A percentile compares a stretch with the other conserved stretches of the same genome.
These are phyloP conservation scores for Chrysolina haemoptera DNA, from an alignment of 2,888 invertebrate genomes.

Conservation along the genomic window DNA sequence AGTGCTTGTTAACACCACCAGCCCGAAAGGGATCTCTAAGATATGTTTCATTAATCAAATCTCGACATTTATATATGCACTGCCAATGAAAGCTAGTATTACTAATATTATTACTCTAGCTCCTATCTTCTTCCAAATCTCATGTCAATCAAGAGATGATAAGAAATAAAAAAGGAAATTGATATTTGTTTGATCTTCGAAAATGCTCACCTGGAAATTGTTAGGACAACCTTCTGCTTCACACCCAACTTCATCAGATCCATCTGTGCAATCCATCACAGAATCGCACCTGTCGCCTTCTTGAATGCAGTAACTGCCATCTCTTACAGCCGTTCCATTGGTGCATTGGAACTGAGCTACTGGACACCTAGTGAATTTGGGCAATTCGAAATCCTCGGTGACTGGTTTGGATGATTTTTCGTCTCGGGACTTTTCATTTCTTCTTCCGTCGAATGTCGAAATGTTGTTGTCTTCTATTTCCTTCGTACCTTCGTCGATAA, in stretches of 20 bases:
- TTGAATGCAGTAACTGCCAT: conserved; percentile 74
- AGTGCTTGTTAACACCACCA: no score
- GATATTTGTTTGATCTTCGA: background rate
- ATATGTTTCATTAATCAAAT: no score
- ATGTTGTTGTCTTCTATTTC: conserved; percentile 13
- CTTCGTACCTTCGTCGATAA: conserved; percentile 25
- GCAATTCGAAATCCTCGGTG: conserved; percentile 63
- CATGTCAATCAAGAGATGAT: no score
- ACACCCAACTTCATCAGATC: conserved; percentile 76
- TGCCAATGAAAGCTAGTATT: no score
- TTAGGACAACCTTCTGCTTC: conserved; percentile 73
- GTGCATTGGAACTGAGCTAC: conserved; percentile 74
- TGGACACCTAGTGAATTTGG: conserved; percentile 72
- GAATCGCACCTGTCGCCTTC: conserved; percentile 73
- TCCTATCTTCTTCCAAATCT: no score
- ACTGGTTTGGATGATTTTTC: conserved; percentile 60
- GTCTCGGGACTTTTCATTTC: conserved; percentile 34
- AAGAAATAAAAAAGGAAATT: no score
- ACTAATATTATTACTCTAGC: no score
- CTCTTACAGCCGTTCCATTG: conserved; percentile 74
- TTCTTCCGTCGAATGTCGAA: background rate
- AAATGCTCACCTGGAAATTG: conserved; percentile 71
- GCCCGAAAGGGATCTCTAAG: no score
- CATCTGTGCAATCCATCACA: conserved; percentile 75
- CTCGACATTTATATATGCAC: no score